These are phyloP conservation scores for Odontocolon sp. DNA, from an alignment of 2,888 invertebrate species.

Conservation along the genomic window DNA sequence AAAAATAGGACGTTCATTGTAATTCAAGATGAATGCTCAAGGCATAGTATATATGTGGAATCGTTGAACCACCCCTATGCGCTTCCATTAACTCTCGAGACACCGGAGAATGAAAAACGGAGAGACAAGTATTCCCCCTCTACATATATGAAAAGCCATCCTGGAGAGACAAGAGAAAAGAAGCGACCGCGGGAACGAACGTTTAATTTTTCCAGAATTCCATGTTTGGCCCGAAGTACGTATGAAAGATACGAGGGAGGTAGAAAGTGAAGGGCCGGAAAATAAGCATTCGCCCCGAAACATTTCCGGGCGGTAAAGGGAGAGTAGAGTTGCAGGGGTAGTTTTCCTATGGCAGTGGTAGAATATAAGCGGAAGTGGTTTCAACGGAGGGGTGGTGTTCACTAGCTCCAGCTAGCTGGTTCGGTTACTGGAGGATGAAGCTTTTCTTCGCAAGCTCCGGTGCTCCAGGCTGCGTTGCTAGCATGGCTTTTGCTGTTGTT, in stretches of 20 bases:
- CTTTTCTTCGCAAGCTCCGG: constrained; percentile 49
- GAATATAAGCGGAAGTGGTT: constrained; percentile 37
- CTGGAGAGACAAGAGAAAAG: constrained; percentile 1
- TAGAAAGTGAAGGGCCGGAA: constrained; percentile 10
- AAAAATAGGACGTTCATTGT: too few species aligned
- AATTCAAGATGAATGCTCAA: too few species aligned
- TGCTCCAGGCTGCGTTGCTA: constrained; percentile 5
- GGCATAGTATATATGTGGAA: too few species aligned
- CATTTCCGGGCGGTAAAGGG: constrained; percentile 13
- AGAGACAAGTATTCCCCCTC: too few species aligned
- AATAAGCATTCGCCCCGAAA: constrained; percentile 42
- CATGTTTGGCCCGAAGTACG: constrained; percentile 27
- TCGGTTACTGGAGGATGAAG: constrained; percentile 20
- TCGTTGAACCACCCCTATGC: too few species aligned
- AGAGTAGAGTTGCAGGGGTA: background rate
- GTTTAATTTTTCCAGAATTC: constrained; percentile 53
- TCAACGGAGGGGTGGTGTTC: constrained; percentile 36
- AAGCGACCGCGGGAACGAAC: constrained; percentile 25
- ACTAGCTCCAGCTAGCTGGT: background rate
- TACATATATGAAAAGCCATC: too few species aligned
- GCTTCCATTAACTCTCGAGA: too few species aligned
- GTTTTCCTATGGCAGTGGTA: too few species aligned
- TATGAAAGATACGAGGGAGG: background rate
- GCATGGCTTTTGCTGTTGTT: constrained; percentile 4
- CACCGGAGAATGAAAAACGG: too few species aligned